Conservation (phyloP, 2,113 vertebrate species). For the Aviceda subcristata region DNA sequence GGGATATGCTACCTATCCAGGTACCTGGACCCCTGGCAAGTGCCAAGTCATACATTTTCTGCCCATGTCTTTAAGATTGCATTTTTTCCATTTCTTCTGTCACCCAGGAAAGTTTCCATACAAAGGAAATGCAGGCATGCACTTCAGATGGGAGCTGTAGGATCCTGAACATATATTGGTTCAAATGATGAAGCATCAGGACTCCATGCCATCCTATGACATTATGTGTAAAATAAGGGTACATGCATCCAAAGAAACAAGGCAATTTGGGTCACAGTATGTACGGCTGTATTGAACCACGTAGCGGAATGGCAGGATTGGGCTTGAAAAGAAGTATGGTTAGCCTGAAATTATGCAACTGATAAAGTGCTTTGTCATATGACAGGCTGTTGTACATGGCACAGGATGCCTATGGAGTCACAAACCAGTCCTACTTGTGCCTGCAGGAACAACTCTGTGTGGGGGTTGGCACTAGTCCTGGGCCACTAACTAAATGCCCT, state of each 20-base stretch:
- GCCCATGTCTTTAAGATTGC: not conserved
- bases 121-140: not conserved
- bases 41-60: not conserved
- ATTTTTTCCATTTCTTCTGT: not conserved
- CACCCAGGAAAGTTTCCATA: not conserved
- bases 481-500: not conserved
- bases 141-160: not conserved
- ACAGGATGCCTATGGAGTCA: not conserved
- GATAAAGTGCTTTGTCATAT: not conserved
- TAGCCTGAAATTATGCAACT: not conserved
- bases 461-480: not conserved
- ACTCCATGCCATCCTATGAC: not conserved
- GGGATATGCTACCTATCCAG: not conserved
- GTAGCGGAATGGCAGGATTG: not conserved
- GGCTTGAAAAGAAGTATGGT: not conserved
- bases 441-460: not conserved
- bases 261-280: not conserved
- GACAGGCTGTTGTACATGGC: not conserved
- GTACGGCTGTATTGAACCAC: not conserved
- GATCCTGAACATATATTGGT: not conserved
- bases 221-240: not conserved
- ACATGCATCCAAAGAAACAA: not conserved
- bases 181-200: not conserved
- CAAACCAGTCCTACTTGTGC: not conserved
- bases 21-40: not conserved